Evolutionary conservation across 1,140 invertebrate species (phyloP), one percentile per base, ranked within the genome.

Genomic region (Diuraphis noxia): DNA sequence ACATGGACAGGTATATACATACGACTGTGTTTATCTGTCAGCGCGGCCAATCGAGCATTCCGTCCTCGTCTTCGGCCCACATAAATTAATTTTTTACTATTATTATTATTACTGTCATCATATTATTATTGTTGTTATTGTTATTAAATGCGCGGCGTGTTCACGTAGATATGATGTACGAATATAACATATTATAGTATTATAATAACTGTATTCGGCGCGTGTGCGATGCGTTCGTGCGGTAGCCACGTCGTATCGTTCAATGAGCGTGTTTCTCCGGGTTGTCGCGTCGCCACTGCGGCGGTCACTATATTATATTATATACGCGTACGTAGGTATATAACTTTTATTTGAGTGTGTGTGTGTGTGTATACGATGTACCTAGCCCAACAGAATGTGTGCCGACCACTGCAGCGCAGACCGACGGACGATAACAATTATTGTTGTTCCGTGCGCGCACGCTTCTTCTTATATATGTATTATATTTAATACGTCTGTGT

Each of bases 1-100:
- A 30, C 8, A 30, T 56, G 0, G 2, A 21, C n/a, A 63, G 0
- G 8, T 30, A 25, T 52, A 30, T 30, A 30, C n/a, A 17, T n/a
- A 6, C n/a, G 8, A 10, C 0, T 9, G 17, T n/a, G 56, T 36
- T 36, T 36, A 23, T 34, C 36, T 30, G 84, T 85, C 41, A 49
- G 23, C 43, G 21, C 46, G 84, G 4, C 84, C 43, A 34, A 86
- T 86, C 84, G 43, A 36, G 25, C 23, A 40, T 88, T 88, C 86
- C 46, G 86, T 88, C 86, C 52, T 88, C 86, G 86, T 88, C 36
- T 56, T 56, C 86, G 86, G 36, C 49, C 86, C 86, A 88, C 86
- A 88, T 63, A 87, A 87, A 88, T 88, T 56, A 63, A 87, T 87
- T 87, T 56, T 21, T 30, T 30, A 13, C 40, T 38, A 40, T 56